A percentile compares a stretch with the other conserved stretches of the same genome.
phyloP scores from a whole-genome alignment of 2,797 vertebrate genomes.

The Leptatherina wallacei region DNA sequence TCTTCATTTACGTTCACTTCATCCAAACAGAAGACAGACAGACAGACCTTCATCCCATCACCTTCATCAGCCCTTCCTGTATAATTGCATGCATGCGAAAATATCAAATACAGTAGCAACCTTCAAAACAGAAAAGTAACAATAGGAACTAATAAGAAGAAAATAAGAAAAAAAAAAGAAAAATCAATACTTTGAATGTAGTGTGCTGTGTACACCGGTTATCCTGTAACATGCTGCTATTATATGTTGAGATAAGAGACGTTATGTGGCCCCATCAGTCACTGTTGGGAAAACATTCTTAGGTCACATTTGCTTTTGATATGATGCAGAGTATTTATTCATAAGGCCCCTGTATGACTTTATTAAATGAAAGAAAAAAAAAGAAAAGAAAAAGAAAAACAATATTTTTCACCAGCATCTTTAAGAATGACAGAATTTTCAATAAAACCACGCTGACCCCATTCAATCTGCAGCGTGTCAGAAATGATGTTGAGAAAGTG shows the following conservation, averaged over 20 bases:
- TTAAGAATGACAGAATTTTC: neutral
- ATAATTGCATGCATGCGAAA: constrained; percentile 26
- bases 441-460: neutral
- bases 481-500: neutral
- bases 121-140: constrained; percentile 25
- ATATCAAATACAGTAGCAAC: constrained; percentile 5
- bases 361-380: neutral
- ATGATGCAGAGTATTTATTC: constrained; percentile 15
- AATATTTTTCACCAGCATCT: neutral
- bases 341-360: neutral
- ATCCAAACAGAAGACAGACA: constrained; percentile 35
- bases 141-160: neutral
- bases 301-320: constrained; percentile 32
- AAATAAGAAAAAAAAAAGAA: neutral
- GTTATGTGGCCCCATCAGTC: constrained; percentile 18
- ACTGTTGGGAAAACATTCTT: constrained; percentile 31
- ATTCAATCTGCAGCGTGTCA: neutral
- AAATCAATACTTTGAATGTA: neutral
- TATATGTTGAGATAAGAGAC: constrained; percentile 2
- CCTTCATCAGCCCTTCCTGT: constrained; percentile 44
- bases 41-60: constrained; percentile 59
- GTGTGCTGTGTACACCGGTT: neutral
- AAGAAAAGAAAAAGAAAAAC: no score
- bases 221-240: constrained; percentile 11
- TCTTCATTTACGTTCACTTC: constrained; percentile 31